Evolutionary conservation across 2,888 invertebrate species (phyloP), one percentile per base, ranked within the genome.

Genomic region (Smittia aterrima): DNA sequence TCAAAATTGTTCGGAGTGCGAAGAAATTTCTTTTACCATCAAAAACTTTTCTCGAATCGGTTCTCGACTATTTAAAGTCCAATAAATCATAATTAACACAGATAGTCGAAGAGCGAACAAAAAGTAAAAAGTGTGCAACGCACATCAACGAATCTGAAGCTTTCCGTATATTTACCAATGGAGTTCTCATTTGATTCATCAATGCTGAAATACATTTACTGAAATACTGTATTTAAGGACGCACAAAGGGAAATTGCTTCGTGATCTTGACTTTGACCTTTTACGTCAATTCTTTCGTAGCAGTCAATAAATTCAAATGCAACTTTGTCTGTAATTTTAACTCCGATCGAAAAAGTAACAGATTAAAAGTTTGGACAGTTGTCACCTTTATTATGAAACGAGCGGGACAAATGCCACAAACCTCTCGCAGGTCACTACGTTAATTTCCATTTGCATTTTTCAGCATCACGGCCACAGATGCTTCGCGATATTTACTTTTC

Each of bases 181-280:
- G n/a, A n/a, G n/a, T n/a, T n/a, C n/a, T n/a, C n/a, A n/a, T n/a
- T n/a, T n/a, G n/a, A 4, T 38, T 38, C 38, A 38, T 38, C 38
- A 38, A 38, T 9, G 9, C 38, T 38, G 4, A 38, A 38, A 4
- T 9, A 38, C 38, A 38, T 38, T 38, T 4, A n/a, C n/a, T n/a
- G n/a, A n/a, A n/a, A n/a, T n/a, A n/a, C n/a, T n/a, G n/a, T n/a
- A n/a, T n/a, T n/a, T n/a, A n/a, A n/a, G n/a, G 47, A 2, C 16
- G n/a, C n/a, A n/a, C 11, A 11, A 11, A 58, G 9, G 3, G 16
- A 58, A 58, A 58, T 58, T 20, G 24, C 58, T 18, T 18, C 58
- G 24, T 68, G 47, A 38, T 68, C 68, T 68, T 68, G 41, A 68
- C 68, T 68, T 24, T 68, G 68, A 68, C 68, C 68, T 68, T 66